Evolutionary conservation across 1,140 invertebrate species (phyloP).

Genomic region (Aporrectodea caliginosa): DNA sequence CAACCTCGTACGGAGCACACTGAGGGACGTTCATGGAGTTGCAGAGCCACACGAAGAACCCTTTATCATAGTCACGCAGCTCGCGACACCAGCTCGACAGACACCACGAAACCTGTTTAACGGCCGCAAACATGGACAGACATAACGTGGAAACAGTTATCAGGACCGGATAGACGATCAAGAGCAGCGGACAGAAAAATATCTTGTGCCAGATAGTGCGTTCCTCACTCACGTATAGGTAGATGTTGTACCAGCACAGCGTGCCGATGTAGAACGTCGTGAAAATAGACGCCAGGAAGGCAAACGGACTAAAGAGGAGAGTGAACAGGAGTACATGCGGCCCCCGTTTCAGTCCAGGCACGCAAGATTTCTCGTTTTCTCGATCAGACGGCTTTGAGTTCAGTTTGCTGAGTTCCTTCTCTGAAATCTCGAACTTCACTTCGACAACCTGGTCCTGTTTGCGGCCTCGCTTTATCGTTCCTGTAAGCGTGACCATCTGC

Average conservation of each 20-base stretch:
- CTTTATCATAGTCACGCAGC: conserved; percentile 71
- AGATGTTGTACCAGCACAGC: conserved; percentile 73
- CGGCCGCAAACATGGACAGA: conserved; percentile 65
- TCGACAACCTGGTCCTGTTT: conserved; percentile 70
- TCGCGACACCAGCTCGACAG: conserved; percentile 67
- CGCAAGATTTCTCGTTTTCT: conserved; percentile 57
- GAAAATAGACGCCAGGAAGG: conserved; percentile 62
- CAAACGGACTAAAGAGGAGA: conserved; percentile 65
- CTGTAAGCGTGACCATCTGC: conserved; percentile 57
- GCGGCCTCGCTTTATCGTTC: conserved; percentile 69
- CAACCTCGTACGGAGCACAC: conserved; percentile 65
- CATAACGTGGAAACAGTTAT: conserved; percentile 65
- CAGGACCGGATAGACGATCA: conserved; percentile 68
- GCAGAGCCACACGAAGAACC: conserved; percentile 75
- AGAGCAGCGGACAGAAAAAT: conserved; percentile 65
- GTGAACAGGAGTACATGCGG: conserved; percentile 67
- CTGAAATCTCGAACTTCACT: conserved; percentile 63
- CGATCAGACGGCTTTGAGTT: conserved; percentile 63
- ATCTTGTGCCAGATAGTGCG: conserved; percentile 58
- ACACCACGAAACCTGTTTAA: conserved; percentile 67
- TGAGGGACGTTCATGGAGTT: conserved; percentile 65
- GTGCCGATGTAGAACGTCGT: conserved; percentile 74
- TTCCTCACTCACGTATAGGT: conserved; percentile 68
- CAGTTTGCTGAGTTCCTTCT: conserved; percentile 64
- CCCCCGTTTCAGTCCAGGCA: conserved; percentile 63